A percentile compares a stretch with the other conserved stretches of the same genome.
Evolutionary conservation across 1,140 invertebrate species (phyloP).

Genomic region (Diorhabda elongata): DNA sequence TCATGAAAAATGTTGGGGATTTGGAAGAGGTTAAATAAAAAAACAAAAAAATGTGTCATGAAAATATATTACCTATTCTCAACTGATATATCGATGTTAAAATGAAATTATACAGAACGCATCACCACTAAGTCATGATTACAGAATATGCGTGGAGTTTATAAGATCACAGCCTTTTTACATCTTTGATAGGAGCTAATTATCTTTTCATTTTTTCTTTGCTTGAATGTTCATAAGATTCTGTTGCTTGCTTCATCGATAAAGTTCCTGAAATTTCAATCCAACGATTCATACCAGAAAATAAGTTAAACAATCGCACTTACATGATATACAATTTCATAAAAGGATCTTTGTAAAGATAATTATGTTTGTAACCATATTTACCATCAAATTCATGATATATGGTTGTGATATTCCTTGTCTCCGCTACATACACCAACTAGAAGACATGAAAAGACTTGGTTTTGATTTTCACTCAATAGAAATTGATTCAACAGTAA

Average conservation of each 20-base stretch:
- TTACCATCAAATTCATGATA: slow-evolving; percentile 26
- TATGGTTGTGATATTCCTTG: slow-evolving; percentile 18
- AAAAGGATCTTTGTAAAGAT: slow-evolving; percentile 33
- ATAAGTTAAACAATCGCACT: slow-evolving; percentile 1
- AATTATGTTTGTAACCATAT: slow-evolving; percentile 30
- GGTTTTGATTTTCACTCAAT: too few species aligned
- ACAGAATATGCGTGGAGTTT: not conserved
- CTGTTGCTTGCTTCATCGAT: not conserved
- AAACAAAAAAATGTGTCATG: too few species aligned
- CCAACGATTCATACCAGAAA: not conserved
- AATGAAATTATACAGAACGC: too few species aligned
- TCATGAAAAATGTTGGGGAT: too few species aligned
- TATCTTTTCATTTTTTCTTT: not conserved
- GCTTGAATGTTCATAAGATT: not conserved
- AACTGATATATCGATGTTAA: too few species aligned
- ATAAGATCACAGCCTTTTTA: slow-evolving; percentile 19
- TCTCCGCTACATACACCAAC: slow-evolving; percentile 28
- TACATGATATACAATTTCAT: slow-evolving; percentile 30
- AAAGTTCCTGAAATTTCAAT: not conserved
- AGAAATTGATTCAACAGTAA: too few species aligned
- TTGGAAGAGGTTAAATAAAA: too few species aligned
- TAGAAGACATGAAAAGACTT: slow-evolving; percentile 15
- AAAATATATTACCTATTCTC: too few species aligned
- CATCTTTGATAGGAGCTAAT: slow-evolving; percentile 19
- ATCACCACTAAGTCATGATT: not conserved